These are phyloP conservation scores for Pogonognathellus flavescens DNA, from an alignment of 1,140 invertebrate species.

Conservation along the genomic window DNA sequence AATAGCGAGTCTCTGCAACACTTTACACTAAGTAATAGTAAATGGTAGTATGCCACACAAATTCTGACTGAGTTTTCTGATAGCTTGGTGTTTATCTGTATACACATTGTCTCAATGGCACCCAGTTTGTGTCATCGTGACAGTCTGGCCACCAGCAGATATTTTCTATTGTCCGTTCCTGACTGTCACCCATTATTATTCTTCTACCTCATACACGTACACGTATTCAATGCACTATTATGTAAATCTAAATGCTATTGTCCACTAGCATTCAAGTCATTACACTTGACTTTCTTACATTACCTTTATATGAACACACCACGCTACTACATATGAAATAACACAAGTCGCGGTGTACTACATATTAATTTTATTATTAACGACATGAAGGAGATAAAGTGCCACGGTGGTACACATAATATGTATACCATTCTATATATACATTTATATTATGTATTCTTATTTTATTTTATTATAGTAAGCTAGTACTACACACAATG, in stretches of 20 bases:
- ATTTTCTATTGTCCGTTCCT: neutral
- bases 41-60: too few species aligned
- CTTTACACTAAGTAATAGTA: too few species aligned
- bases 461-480: neutral
- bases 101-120: conserved; percentile 3
- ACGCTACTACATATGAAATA: too few species aligned
- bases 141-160: conserved; percentile 25
- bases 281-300: neutral
- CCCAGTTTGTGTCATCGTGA: neutral
- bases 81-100: too few species aligned
- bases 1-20: neutral
- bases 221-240: neutral
- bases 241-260: conserved; percentile 5
- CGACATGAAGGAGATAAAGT: too few species aligned
- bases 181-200: conserved; percentile 20
- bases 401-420: neutral
- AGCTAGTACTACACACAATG: too few species aligned
- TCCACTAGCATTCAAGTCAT: neutral
- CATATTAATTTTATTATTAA: too few species aligned
- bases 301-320: too few species aligned
- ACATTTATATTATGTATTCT: too few species aligned
- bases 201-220: neutral
- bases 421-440: neutral
- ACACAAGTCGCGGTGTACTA: too few species aligned
- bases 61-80: too few species aligned